Evolutionary conservation across 1,140 invertebrate species (phyloP).

Genomic region (Listronotus bonariensis): DNA sequence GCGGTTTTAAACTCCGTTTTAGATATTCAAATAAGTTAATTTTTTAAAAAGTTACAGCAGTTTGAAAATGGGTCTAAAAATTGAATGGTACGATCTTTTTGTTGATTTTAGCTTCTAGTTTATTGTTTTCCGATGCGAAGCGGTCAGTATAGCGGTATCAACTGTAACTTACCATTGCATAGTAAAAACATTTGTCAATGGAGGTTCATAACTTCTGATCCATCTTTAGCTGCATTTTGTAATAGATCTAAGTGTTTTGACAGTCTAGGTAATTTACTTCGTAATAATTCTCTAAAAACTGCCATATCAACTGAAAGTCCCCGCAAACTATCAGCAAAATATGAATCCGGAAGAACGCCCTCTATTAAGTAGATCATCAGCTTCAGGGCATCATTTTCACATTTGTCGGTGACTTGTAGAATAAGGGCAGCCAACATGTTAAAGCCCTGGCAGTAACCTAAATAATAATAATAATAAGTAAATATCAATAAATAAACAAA

Average conservation of each 20-base stretch:
- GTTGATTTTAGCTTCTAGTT: too few species aligned
- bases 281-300: conserved; percentile 90
- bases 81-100: too few species aligned
- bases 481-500: too few species aligned
- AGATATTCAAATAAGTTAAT: too few species aligned
- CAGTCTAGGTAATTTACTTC: conserved; percentile 81
- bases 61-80: too few species aligned
- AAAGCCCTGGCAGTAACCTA: conserved; percentile 80
- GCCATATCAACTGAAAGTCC: conserved; percentile 97
- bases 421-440: conserved; percentile 95
- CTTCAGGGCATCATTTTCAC: conserved; percentile 89
- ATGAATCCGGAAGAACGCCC: conserved; percentile 91
- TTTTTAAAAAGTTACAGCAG: too few species aligned
- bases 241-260: conserved; percentile 88
- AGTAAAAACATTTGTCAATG: conserved; percentile 96
- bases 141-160: too few species aligned
- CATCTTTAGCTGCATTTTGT: conserved; percentile 76
- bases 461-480: conserved; percentile 6
- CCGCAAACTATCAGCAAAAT: conserved; percentile 90
- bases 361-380: conserved; percentile 98
- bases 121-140: too few species aligned
- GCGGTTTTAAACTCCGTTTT: too few species aligned
- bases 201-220: conserved; percentile 80
- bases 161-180: conserved; percentile 91
- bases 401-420: conserved; percentile 92